These are phyloP conservation scores for Phytoseiulus persimilis DNA, from an alignment of 2,888 invertebrate genomes.

Conservation along the genomic window DNA sequence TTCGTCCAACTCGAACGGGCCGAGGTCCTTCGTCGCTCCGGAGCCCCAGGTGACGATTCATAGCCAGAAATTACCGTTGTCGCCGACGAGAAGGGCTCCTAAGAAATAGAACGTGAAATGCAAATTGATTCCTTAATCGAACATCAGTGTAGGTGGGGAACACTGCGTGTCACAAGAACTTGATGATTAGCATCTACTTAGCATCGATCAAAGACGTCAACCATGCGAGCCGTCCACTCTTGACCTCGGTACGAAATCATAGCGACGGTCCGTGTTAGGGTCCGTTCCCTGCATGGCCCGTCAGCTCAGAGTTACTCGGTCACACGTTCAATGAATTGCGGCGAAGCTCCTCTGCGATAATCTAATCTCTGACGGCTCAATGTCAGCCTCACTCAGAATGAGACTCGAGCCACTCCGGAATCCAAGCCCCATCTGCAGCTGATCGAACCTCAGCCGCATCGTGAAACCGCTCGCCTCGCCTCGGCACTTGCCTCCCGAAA, in stretches of 20 bases:
- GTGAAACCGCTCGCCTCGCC: too few species aligned
- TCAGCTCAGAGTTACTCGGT: neutral
- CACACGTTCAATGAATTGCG: neutral
- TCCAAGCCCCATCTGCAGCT: too few species aligned
- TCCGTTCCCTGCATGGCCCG: neutral
- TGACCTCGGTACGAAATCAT: neutral
- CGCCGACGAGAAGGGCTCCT: neutral
- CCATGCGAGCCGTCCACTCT: neutral
- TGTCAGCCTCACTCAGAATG: too few species aligned
- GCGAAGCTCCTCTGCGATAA: too few species aligned
- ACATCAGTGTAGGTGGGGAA: neutral
- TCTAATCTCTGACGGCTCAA: too few species aligned
- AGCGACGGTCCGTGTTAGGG: neutral
- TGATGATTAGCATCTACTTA: conserved; percentile 5
- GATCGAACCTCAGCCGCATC: too few species aligned
- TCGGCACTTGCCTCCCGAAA: too few species aligned
- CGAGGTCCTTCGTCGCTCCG: too few species aligned
- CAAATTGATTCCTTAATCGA: neutral
- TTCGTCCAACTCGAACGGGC: too few species aligned
- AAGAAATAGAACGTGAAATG: neutral
- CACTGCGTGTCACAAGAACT: neutral
- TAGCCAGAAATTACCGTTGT: too few species aligned
- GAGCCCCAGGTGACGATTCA: too few species aligned
- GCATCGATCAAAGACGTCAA: neutral
- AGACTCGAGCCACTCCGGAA: too few species aligned